Conservation (phyloP, 2,113 vertebrate species). For the Poecile atricapillus region DNA sequence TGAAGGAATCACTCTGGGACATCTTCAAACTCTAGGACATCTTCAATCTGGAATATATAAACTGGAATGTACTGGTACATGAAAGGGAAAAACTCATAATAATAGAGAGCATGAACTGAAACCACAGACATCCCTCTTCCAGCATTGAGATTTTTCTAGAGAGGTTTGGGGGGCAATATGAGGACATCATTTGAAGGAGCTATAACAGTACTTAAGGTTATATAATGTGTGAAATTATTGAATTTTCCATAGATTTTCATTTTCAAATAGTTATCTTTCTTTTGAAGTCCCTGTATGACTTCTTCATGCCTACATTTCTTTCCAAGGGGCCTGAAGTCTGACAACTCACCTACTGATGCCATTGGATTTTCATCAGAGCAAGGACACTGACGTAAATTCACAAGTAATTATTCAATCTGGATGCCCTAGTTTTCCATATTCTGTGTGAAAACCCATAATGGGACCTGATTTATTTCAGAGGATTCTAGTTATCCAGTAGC, state of each 20-base stretch:
- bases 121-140: background rate
- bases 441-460: background rate
- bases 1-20: background rate
- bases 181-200: background rate
- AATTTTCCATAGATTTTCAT: background rate
- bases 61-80: background rate
- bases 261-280: background rate
- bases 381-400: background rate
- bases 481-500: background rate
- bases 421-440: background rate
- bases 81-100: background rate
- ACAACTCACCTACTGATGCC: fast-evolving
- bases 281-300: background rate
- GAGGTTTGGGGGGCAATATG: background rate
- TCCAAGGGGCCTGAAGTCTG: background rate
- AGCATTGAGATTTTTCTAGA: background rate
- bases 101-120: background rate
- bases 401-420: background rate
- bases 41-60: background rate
- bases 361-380: background rate
- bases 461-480: background rate
- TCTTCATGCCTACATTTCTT: background rate
- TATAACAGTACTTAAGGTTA: background rate
- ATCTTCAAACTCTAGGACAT: background rate
- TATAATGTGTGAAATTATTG: background rate